phyloP scores from a whole-genome alignment of 2,797 vertebrate genomes.

The Melanotaenia pygmaea region DNA sequence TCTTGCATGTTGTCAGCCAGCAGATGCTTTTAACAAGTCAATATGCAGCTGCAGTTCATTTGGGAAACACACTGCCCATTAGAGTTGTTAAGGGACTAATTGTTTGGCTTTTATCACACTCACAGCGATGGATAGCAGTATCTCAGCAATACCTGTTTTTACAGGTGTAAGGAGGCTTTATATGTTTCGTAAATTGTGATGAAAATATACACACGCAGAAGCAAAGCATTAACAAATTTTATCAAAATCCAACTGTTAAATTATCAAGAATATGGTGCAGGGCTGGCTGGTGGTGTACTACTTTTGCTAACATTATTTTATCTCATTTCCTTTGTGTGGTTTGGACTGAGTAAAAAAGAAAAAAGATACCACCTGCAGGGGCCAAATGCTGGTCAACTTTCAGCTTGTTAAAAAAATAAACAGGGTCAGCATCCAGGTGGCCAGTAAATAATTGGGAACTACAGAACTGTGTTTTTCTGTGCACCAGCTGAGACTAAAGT shows the following conservation, averaged over 20 bases:
- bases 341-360: no score
- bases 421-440: neutral
- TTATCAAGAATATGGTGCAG: no score
- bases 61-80: slow-evolving; percentile 19
- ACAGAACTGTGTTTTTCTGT: no score
- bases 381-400: neutral
- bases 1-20: slow-evolving; percentile 40
- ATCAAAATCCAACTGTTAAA: no score
- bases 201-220: neutral
- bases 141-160: neutral
- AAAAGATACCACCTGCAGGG: neutral
- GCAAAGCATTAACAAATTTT: no score
- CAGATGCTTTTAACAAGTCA: slow-evolving; percentile 35
- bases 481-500: neutral
- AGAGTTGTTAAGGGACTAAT: slow-evolving; percentile 29
- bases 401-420: neutral
- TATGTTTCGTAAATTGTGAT: neutral
- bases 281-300: no score
- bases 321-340: no score
- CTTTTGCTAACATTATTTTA: no score
- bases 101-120: slow-evolving; percentile 2
- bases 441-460: no score
- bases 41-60: slow-evolving; percentile 31
- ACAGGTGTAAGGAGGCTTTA: neutral
- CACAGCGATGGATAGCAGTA: neutral